Evolutionary conservation across 2,888 invertebrate species (phyloP), one percentile per base, ranked within the genome.

Genomic region (Trachelus iudaicus): DNA sequence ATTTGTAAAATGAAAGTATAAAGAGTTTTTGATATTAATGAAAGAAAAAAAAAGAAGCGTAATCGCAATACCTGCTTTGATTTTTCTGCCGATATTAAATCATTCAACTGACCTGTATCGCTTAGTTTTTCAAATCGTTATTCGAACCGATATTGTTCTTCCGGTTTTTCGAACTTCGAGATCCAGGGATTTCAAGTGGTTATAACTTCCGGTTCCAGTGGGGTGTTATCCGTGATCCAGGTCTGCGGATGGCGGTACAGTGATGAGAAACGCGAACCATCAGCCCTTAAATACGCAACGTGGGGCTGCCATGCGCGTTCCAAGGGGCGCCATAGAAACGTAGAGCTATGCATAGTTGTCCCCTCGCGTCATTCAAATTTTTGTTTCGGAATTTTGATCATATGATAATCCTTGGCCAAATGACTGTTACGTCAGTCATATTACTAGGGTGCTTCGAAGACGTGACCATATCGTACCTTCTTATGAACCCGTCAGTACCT

Each of bases 241-340:
- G 83, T 80, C 83, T 82, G 81, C 82, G 77, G 86, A 82, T 84
- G 84, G 84, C 81, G 85, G 83, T 87, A 89, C 87, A 90, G 89
- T 90, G 90, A 85, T 87, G 87, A 85, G 84, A 83, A 81, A 84
- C 83, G 83, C 83, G 83, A 83, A 80, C 85, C 83, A 85, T 87
- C 89, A 87, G 88, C 89, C 90, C 89, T 90, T 90, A 90, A 90
- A 90, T 90, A 90, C 88, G 83, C 82, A 81, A 83, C 83, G 83
- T 85, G 79, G 80, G 79, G 80, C 82, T 86, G 87, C 83, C 90
- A 90, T 90, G 90, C 90, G 90, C 90, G 85, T 83, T 87, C 82
- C 84, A 86, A 81, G 85, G 84, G 82, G 85, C 84, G 85, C 85
- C 83, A 80, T 79, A 76, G 79, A 79, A 81, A 81, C 75, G 40